These are phyloP conservation scores for Drosophila neonasuta DNA, from an alignment of 2,888 invertebrate genomes.

Conservation along the genomic window DNA sequence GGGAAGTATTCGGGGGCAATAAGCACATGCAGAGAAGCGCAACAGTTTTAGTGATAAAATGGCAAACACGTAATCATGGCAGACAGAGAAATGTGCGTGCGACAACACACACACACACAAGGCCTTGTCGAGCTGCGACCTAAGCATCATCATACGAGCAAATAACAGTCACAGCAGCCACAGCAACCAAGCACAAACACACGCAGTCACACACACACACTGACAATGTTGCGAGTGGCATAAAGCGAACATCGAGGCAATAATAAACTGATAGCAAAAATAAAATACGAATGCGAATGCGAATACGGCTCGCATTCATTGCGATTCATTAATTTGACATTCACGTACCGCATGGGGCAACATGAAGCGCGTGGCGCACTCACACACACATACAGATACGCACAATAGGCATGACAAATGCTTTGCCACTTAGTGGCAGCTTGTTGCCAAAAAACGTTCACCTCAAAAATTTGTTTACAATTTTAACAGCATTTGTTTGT, in stretches of 20 bases:
- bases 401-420: conserved; percentile 25
- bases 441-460: conserved; percentile 2
- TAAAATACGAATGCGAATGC: conserved; percentile 40
- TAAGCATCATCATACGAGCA: conserved; percentile 10
- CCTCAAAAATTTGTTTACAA: conserved; percentile 57
- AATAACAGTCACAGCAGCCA: conserved; percentile 10
- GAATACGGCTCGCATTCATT: conserved; percentile 61
- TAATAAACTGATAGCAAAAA: conserved; percentile 48
- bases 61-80: conserved; percentile 70
- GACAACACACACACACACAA: conserved; percentile 6
- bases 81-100: conserved; percentile 70
- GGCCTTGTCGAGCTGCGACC: conserved; percentile 11
- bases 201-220: conserved; percentile 8
- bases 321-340: conserved; percentile 74
- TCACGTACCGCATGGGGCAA: conserved; percentile 52
- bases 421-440: conserved; percentile 38
- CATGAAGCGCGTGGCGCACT: conserved; percentile 9
- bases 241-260: conserved; percentile 36
- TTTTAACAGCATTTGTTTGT: conserved; percentile 61
- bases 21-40: conserved; percentile 61
- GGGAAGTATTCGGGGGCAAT: neutral
- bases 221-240: conserved; percentile 9
- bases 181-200: neutral
- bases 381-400: conserved; percentile 5
- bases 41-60: conserved; percentile 73